Percentiles rank a stretch among this genome's conserved stretches.
Evolutionary conservation across 2,113 vertebrate genomes (phyloP).

Genomic region (Egretta garzetta): DNA sequence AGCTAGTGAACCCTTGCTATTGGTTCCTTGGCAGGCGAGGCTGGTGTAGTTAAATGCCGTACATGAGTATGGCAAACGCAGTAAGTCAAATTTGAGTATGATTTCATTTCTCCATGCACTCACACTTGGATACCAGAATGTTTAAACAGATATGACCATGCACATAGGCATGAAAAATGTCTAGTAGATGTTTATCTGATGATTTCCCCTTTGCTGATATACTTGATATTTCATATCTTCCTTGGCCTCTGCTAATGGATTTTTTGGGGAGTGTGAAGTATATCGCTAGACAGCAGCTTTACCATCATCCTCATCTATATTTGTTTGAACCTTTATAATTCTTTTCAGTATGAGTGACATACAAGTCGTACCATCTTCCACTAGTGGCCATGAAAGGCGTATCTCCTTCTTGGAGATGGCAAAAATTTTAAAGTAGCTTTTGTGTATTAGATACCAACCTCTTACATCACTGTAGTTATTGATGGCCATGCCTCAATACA

Average conservation of each 20-base stretch:
- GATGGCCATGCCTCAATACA: background rate
- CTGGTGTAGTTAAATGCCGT: background rate
- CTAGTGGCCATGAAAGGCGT: rapidly evolving
- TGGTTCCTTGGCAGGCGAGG: background rate
- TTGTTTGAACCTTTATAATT: background rate
- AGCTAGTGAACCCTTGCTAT: background rate
- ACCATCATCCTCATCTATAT: background rate
- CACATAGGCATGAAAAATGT: background rate
- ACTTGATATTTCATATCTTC: background rate
- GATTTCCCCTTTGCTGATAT: background rate
- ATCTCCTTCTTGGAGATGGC: background rate
- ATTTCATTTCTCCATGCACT: background rate
- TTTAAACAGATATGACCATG: background rate
- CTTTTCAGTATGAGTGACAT: background rate
- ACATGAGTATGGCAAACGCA: background rate
- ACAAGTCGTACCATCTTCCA: background rate
- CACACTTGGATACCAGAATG: background rate
- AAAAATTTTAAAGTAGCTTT: background rate
- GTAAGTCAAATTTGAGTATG: background rate
- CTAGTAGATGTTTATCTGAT: background rate
- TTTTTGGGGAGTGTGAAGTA: background rate
- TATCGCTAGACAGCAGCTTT: background rate
- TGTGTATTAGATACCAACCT: background rate
- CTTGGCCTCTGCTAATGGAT: background rate
- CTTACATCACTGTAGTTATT: background rate